A percentile compares a stretch with the other conserved stretches of the same genome.
Conservation (phyloP, 1,140 invertebrate species). For the Galendromus occidentalis region DNA sequence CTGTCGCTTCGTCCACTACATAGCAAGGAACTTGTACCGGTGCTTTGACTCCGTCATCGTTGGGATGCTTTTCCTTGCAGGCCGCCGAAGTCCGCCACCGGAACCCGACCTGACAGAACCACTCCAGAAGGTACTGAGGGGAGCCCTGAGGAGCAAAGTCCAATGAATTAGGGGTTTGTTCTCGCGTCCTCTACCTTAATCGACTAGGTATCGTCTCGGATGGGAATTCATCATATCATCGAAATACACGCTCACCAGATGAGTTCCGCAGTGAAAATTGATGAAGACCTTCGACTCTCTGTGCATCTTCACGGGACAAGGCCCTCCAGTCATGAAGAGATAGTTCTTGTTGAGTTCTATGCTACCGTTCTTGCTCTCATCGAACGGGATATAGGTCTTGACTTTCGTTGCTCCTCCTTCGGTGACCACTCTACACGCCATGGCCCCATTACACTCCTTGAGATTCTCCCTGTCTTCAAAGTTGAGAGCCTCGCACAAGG, state of each 20-base stretch:
- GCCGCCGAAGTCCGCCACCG: background rate
- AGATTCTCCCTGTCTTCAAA: background rate
- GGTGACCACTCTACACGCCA: background rate
- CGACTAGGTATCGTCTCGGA: too few species aligned
- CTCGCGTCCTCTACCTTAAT: too few species aligned
- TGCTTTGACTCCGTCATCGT: background rate
- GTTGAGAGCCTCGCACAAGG: background rate
- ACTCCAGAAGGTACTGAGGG: background rate
- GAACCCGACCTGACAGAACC: background rate
- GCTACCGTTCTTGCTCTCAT: too few species aligned
- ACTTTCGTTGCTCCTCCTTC: too few species aligned
- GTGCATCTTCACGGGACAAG: background rate
- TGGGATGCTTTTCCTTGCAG: background rate
- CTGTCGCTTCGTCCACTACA: background rate
- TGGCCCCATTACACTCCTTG: background rate
- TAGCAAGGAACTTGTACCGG: background rate
- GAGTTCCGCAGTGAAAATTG: background rate
- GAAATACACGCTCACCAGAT: background rate
- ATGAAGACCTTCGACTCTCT: background rate
- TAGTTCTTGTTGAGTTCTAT: background rate
- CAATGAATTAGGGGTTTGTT: too few species aligned
- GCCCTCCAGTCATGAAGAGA: background rate
- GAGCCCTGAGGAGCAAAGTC: background rate
- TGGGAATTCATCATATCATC: too few species aligned
- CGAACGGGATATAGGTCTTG: too few species aligned